Conservation (phyloP, 1,140 invertebrate genomes). For the Gonioctena quinquepunctata region DNA sequence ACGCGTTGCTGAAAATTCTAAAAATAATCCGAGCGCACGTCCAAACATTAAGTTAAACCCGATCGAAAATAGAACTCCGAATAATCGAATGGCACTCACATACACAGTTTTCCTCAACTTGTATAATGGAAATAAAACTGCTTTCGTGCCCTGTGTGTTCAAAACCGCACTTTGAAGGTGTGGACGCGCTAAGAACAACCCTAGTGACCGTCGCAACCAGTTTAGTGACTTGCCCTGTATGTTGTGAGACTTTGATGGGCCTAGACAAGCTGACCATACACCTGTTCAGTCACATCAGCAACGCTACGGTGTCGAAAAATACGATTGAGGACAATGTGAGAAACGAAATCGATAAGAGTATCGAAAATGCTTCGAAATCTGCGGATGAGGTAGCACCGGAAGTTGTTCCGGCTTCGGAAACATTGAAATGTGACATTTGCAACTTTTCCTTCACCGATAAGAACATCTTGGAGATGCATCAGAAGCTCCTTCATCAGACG, state of each 20-base stretch:
- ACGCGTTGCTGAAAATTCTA: background rate
- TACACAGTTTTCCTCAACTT: background rate
- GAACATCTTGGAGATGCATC: conserved; percentile 73
- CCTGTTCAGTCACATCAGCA: conserved; percentile 69
- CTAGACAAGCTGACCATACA: conserved; percentile 86
- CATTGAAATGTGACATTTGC: conserved; percentile 69
- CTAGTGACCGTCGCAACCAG: conserved; percentile 76
- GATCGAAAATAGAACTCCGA: conserved; percentile 7
- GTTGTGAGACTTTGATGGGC: conserved; percentile 72
- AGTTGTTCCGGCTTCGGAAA: conserved; percentile 33
- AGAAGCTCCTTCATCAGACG: conserved; percentile 72
- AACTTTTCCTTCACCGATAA: conserved; percentile 71
- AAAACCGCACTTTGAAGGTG: conserved; percentile 70
- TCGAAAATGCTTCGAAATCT: conserved; percentile 19
- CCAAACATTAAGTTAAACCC: conserved; percentile 5
- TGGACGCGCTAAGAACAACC: conserved; percentile 70
- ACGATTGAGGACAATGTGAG: conserved; percentile 52
- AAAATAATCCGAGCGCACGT: conserved; percentile 10
- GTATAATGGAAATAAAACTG: conserved; percentile 63
- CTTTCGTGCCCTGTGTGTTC: conserved; percentile 76
- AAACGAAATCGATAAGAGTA: conserved; percentile 35
- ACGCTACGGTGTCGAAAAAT: conserved; percentile 17
- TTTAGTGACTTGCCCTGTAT: conserved; percentile 74
- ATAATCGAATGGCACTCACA: background rate
- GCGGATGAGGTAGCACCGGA: background rate